These are phyloP conservation scores for Cassiopea andromeda DNA, from an alignment of 30 jellyfish, hydroid and myxozoan genomes.

Conservation along the genomic window DNA sequence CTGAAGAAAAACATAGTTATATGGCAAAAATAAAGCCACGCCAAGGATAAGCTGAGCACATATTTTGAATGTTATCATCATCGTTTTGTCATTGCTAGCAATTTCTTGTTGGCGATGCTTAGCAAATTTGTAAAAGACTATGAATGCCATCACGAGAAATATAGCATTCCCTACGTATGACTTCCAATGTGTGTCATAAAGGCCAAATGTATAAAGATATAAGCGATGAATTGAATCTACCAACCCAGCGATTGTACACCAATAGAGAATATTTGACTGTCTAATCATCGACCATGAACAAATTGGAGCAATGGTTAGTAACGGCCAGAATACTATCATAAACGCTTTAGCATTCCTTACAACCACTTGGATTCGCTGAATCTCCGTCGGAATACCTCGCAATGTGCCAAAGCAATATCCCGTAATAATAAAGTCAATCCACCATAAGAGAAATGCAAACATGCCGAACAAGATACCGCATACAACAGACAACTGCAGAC, in stretches of 20 bases:
- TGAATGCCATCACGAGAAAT: background rate
- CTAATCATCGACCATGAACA: conserved; percentile 1
- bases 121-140: background rate
- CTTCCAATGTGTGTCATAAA: conserved; percentile 1
- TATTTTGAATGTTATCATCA: background rate
- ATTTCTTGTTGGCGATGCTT: background rate
- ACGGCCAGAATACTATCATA: conserved; percentile 16
- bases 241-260: conserved; percentile 4
- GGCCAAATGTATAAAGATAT: conserved; percentile 1
- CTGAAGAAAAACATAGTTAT: conserved; percentile 8
- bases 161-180: conserved; percentile 32
- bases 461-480: conserved; percentile 12
- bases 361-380: background rate
- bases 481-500: background rate
- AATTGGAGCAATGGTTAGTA: background rate
- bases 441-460: conserved; percentile 20
- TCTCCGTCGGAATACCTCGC: background rate
- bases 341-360: background rate
- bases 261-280: background rate
- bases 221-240: conserved; percentile 8
- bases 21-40: background rate
- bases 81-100: background rate
- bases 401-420: conserved; percentile 17
- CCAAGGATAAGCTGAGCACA: conserved; percentile 19
- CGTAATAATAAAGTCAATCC: conserved; percentile 13